These are phyloP conservation scores for Willisornis vidua DNA, from an alignment of 2,113 vertebrate genomes.

Conservation along the genomic window DNA sequence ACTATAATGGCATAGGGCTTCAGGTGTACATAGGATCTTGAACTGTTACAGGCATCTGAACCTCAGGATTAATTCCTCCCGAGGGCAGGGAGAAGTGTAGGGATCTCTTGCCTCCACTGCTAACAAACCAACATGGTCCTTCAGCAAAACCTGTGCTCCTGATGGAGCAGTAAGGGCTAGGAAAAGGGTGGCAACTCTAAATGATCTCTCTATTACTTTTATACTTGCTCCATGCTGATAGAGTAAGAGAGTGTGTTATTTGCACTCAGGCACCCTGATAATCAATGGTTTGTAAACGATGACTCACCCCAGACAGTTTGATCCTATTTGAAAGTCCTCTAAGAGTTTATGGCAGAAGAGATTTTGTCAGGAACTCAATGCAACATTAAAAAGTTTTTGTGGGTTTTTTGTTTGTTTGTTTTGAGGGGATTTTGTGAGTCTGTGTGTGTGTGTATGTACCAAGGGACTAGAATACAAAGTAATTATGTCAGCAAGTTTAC, in stretches of 20 bases:
- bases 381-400: not conserved
- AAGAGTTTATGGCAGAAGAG: not conserved
- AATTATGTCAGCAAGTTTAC: not conserved
- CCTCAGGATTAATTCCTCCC: not conserved
- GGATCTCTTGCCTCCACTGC: not conserved
- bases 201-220: not conserved
- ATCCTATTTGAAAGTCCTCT: not conserved
- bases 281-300: not conserved
- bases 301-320: not conserved
- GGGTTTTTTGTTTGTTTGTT: not conserved
- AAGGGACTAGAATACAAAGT: not conserved
- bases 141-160: not conserved
- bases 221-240: not conserved
- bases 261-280: not conserved
- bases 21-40: not conserved
- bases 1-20: not conserved
- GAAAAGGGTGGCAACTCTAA: not conserved
- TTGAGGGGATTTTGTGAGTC: not conserved
- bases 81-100: no score
- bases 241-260: not conserved
- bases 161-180: not conserved
- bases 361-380: not conserved
- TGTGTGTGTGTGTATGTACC: no score
- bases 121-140: fast-evolving
- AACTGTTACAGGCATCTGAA: not conserved